Conservation (phyloP, 2,888 invertebrate species). For the Drosophila prolongata region DNA sequence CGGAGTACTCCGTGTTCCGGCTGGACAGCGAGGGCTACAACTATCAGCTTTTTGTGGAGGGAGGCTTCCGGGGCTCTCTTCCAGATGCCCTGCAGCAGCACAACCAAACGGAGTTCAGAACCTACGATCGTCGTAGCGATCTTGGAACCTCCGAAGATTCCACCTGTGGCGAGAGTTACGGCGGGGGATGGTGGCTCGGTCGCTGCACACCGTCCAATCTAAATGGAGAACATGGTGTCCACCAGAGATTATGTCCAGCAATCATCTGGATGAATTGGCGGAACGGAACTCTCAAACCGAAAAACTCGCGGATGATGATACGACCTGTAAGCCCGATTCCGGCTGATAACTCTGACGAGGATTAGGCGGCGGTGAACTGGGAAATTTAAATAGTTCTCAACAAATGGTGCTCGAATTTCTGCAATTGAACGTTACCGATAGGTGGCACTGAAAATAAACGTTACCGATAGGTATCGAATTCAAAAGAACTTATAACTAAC, state of each 20-base stretch:
- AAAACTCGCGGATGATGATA: conserved; percentile 35
- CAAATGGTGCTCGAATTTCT: conserved; percentile 33
- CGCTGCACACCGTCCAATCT: conserved; percentile 77
- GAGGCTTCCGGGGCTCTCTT: conserved; percentile 85
- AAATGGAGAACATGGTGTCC: conserved; percentile 37
- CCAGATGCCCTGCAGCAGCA: conserved; percentile 86
- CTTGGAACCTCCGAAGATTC: conserved; percentile 85
- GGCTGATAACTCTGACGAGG: not conserved
- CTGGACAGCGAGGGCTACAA: conserved; percentile 84
- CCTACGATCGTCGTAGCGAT: conserved; percentile 85
- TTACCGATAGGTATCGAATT: conserved; percentile 28
- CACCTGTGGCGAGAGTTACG: conserved; percentile 86
- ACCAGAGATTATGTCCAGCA: conserved; percentile 15
- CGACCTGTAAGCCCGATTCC: conserved; percentile 19
- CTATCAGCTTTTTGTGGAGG: conserved; percentile 85
- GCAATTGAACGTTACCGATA: conserved; percentile 37
- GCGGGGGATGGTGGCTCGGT: conserved; percentile 88
- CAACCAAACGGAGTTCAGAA: conserved; percentile 85
- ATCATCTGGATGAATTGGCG: conserved; percentile 27
- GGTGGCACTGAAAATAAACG: conserved; percentile 13
- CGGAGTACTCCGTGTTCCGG: conserved; percentile 85
- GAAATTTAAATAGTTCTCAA: conserved; percentile 35
- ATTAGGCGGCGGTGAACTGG: conserved; percentile 12
- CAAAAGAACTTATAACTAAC: not conserved
- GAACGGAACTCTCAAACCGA: conserved; percentile 5